These are phyloP conservation scores for Theodoxus fluviatilis DNA, from an alignment of 2,888 invertebrate genomes.

Conservation along the genomic window DNA sequence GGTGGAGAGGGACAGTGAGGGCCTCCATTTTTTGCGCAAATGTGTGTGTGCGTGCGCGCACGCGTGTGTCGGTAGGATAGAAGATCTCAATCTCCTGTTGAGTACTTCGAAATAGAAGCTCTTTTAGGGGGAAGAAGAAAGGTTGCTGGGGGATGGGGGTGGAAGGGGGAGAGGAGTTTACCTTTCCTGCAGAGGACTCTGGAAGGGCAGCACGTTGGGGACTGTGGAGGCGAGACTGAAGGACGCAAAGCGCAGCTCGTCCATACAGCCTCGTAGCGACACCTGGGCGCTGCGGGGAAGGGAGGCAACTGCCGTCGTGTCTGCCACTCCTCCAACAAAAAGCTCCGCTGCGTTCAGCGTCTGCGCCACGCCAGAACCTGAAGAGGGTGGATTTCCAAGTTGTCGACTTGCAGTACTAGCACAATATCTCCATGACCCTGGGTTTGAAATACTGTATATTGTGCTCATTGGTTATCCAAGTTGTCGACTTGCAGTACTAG, in stretches of 20 bases:
- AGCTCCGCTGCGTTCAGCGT: constrained; percentile 36
- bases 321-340: constrained; percentile 30
- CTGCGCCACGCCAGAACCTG: constrained; percentile 30
- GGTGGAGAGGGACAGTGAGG: too few species aligned
- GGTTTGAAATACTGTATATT: background rate
- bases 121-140: background rate
- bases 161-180: too few species aligned
- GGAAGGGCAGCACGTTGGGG: constrained; percentile 35
- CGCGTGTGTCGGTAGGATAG: too few species aligned
- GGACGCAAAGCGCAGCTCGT: constrained; percentile 36
- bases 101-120: background rate
- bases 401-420: background rate
- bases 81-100: too few species aligned
- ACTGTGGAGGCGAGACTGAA: constrained; percentile 36
- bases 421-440: background rate
- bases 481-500: background rate
- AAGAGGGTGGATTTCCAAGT: too few species aligned
- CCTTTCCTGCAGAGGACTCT: constrained; percentile 31
- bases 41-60: too few species aligned
- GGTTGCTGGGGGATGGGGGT: too few species aligned
- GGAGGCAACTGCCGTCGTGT: background rate
- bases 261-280: constrained; percentile 36
- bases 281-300: constrained; percentile 24
- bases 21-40: too few species aligned
- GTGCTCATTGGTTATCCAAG: too few species aligned